Conservation (phyloP, 2,113 vertebrate genomes). For the Heterotis niloticus region DNA sequence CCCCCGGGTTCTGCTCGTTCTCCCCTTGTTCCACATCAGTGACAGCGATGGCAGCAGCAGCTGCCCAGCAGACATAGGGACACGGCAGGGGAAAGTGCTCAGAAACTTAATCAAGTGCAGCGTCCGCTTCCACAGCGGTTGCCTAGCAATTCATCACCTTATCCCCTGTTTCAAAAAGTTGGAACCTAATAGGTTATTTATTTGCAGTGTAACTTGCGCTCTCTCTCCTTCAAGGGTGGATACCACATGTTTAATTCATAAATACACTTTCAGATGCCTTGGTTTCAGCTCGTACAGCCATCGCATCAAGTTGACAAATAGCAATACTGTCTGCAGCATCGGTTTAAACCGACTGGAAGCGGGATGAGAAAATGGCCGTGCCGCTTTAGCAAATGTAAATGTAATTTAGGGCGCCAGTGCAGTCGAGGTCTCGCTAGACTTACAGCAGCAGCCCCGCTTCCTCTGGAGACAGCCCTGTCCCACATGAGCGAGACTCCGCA, state of each 20-base stretch:
- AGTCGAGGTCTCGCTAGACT: no score
- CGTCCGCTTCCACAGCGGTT: not conserved
- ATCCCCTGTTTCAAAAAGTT: not conserved
- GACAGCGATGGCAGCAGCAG: not conserved
- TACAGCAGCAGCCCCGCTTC: no score
- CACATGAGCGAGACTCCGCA: no score
- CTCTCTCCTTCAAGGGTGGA: not conserved
- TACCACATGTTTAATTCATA: not conserved
- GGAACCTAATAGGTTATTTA: conserved; percentile 10
- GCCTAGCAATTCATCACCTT: conserved; percentile 16
- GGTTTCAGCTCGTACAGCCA: not conserved
- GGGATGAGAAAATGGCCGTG: no score
- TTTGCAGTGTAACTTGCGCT: not conserved
- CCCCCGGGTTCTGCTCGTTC: no score
- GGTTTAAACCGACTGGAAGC: no score
- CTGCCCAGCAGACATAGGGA: not conserved
- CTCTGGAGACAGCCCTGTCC: no score
- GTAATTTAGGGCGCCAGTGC: no score
- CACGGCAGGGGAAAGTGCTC: not conserved
- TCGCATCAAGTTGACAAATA: no score
- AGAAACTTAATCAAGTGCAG: conserved; percentile 13
- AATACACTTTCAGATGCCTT: not conserved
- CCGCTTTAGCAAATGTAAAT: no score
- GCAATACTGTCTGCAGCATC: no score
- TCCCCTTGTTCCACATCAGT: not conserved